Conservation (phyloP, 2,797 vertebrate genomes). For the Rhabdomys pumilio region DNA sequence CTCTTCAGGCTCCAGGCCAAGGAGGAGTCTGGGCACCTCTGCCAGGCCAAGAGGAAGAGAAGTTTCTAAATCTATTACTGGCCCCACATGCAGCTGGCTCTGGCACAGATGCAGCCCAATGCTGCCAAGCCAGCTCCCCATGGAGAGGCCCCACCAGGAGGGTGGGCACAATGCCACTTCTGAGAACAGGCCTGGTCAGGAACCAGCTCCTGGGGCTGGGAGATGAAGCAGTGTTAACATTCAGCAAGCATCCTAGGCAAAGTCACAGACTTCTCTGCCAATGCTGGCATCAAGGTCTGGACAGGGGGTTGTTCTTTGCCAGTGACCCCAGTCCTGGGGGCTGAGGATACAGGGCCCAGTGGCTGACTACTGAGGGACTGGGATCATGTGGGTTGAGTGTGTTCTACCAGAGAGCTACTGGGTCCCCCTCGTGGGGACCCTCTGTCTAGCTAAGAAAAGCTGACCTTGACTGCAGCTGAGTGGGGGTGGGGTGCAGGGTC, state of each 20-base stretch:
- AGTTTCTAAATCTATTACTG: not conserved
- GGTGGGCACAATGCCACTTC: not conserved
- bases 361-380: not conserved
- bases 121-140: constrained; percentile 3
- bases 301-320: not conserved
- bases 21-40: not conserved
- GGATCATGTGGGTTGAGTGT: fast-evolving
- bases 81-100: not conserved
- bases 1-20: fast-evolving
- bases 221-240: not conserved
- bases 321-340: not conserved
- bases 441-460: not conserved
- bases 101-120: not conserved
- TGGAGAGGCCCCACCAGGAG: not conserved
- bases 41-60: not conserved
- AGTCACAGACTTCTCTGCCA: not conserved
- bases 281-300: not conserved
- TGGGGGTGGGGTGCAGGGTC: not conserved
- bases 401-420: not conserved
- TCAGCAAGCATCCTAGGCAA: not conserved
- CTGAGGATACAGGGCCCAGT: not conserved
- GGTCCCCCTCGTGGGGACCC: fast-evolving
- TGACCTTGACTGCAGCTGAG: not conserved
- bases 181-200: not conserved
- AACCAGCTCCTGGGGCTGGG: not conserved